Percentiles rank a stretch among this genome's conserved stretches.
Conservation (phyloP, 2,113 vertebrate species). For the Pterocles gutturalis region DNA sequence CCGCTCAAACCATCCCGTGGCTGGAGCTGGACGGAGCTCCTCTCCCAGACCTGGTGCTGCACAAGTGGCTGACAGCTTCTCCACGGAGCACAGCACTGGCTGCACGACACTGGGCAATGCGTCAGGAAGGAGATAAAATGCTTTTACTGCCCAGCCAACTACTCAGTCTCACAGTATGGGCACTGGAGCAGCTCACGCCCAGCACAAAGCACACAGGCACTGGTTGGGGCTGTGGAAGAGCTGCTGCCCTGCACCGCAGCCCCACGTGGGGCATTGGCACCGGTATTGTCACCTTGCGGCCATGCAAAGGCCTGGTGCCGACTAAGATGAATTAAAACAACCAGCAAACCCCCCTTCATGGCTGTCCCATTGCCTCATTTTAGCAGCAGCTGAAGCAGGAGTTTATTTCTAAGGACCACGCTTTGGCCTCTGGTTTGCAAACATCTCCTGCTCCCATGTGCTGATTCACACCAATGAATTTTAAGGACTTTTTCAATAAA, state of each 20-base stretch:
- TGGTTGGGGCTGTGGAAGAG: background rate
- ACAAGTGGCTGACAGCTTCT: background rate
- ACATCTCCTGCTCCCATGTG: background rate
- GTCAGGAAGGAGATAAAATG: background rate
- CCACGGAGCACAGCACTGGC: fast-evolving
- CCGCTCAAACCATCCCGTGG: background rate
- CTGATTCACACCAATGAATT: fast-evolving
- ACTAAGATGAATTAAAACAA: background rate
- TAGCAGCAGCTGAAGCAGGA: background rate
- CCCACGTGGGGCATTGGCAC: fast-evolving
- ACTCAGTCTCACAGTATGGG: fast-evolving
- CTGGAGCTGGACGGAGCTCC: background rate
- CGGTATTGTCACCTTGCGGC: background rate
- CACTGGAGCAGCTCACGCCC: background rate
- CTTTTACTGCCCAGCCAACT: background rate
- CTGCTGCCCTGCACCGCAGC: background rate
- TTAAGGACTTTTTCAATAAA: background rate
- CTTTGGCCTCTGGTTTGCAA: background rate
- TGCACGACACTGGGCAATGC: fast-evolving
- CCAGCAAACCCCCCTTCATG: fast-evolving
- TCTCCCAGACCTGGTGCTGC: background rate
- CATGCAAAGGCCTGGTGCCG: background rate
- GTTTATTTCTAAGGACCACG: background rate
- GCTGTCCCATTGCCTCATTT: fast-evolving
- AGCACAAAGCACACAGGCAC: fast-evolving